phyloP scores from a whole-genome alignment of 2,888 invertebrate species.

The Girardia tigrina region DNA sequence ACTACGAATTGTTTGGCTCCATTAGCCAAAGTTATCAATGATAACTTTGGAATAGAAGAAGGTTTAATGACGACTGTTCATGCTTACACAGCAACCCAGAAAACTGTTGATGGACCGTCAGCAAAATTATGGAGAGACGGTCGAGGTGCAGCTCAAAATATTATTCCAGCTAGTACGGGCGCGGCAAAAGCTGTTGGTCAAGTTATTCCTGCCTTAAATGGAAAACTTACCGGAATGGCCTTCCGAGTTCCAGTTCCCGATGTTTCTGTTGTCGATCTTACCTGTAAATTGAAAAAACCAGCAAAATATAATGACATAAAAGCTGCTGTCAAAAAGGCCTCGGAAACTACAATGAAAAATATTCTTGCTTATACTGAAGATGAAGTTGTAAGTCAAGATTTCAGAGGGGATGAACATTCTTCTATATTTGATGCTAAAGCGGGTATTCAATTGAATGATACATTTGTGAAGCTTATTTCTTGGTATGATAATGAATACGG shows the following conservation, averaged over 20 bases:
- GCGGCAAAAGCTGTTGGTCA: slow-evolving; percentile 99
- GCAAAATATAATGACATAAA: slow-evolving; percentile 76
- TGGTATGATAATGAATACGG: slow-evolving; percentile 99
- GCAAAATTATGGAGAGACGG: slow-evolving; percentile 77
- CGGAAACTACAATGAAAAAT: slow-evolving; percentile 69
- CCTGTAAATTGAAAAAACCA: slow-evolving; percentile 56
- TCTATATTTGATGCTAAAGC: slow-evolving; percentile 93
- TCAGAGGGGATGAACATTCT: slow-evolving; percentile 74
- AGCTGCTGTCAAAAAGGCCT: slow-evolving; percentile 67
- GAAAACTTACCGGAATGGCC: slow-evolving; percentile 93
- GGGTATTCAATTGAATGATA: slow-evolving; percentile 79
- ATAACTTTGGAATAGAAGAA: slow-evolving; percentile 83
- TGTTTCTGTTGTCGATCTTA: slow-evolving; percentile 94
- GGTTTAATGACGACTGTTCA: slow-evolving; percentile 94
- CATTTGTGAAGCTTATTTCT: slow-evolving; percentile 90
- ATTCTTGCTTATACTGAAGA: slow-evolving; percentile 87
- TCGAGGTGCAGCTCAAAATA: slow-evolving; percentile 91
- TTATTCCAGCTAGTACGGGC: slow-evolving; percentile 94
- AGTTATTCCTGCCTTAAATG: slow-evolving; percentile 82
- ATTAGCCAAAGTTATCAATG: slow-evolving; percentile 79
- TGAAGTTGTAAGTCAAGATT: slow-evolving; percentile 85
- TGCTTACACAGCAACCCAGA: slow-evolving; percentile 88
- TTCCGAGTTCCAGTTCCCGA: slow-evolving; percentile 94
- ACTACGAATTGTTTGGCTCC: slow-evolving; percentile 97
- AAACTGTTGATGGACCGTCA: slow-evolving; percentile 87